Percentiles rank a stretch among this genome's conserved stretches.
Conservation (phyloP, 1,140 invertebrate genomes). For the Drosophila grimshawi region DNA sequence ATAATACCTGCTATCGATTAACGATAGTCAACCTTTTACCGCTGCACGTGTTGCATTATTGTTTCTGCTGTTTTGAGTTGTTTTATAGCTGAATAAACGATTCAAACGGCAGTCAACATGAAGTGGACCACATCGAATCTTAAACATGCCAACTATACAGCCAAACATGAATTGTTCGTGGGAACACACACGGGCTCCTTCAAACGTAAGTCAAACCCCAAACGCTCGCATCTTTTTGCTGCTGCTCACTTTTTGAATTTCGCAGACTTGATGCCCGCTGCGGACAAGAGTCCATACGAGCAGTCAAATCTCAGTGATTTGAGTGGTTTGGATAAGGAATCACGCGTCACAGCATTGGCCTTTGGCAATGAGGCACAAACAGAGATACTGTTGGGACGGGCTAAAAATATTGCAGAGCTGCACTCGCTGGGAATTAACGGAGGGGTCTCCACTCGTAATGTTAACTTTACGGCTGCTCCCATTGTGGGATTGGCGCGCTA, state of each 20-base stretch:
- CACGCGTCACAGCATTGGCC: constrained; percentile 87
- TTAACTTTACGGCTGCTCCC: constrained; percentile 55
- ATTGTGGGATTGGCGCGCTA: constrained; percentile 75
- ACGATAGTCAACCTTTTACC: constrained; percentile 23
- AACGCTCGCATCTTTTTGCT: neutral
- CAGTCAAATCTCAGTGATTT: constrained; percentile 85
- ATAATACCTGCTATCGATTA: neutral
- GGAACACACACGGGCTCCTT: constrained; percentile 83
- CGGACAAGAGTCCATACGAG: constrained; percentile 64
- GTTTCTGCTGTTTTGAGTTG: constrained; percentile 42
- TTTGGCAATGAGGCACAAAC: constrained; percentile 89
- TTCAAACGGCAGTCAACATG: constrained; percentile 47
- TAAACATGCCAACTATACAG: constrained; percentile 71
- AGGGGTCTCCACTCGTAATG: constrained; percentile 18
- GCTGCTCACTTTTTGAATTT: neutral
- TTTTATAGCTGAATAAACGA: constrained; percentile 21
- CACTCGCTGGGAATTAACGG: constrained; percentile 42
- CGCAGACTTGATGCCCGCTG: constrained; percentile 63
- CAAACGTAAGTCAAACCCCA: constrained; percentile 68
- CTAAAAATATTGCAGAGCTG: constrained; percentile 62
- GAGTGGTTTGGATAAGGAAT: constrained; percentile 85
- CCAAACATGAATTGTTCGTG: constrained; percentile 80
- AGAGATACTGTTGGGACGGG: constrained; percentile 88
- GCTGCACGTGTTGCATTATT: constrained; percentile 69
- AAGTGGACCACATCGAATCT: constrained; percentile 83